These are phyloP conservation scores for Drosophila aff. DNA, from an alignment of 1,140 invertebrate species.

Conservation along the genomic window DNA sequence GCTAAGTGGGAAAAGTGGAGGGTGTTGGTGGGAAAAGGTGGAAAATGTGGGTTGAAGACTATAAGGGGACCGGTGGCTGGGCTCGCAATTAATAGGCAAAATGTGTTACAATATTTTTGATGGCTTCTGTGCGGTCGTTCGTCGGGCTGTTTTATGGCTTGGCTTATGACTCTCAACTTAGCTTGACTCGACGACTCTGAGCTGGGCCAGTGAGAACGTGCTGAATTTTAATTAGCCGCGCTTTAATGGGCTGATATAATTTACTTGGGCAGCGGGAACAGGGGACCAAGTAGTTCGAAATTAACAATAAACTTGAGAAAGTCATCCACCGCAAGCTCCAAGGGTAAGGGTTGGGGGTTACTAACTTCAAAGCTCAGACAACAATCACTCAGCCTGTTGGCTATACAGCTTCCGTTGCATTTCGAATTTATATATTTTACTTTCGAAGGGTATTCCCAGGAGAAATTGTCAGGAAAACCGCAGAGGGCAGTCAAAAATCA, in stretches of 20 bases:
- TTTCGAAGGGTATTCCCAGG: neutral
- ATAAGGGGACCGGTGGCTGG: slow-evolving; percentile 8
- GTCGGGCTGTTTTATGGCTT: slow-evolving; percentile 71
- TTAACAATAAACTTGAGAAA: slow-evolving; percentile 13
- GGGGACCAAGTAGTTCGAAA: slow-evolving; percentile 7
- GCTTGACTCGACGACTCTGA: slow-evolving; percentile 5
- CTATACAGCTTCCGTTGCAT: neutral
- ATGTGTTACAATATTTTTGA: slow-evolving; percentile 81
- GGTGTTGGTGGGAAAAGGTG: slow-evolving; percentile 17
- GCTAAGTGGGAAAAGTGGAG: neutral
- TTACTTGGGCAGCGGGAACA: slow-evolving; percentile 43
- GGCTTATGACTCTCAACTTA: slow-evolving; percentile 60
- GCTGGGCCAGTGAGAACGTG: slow-evolving; percentile 47
- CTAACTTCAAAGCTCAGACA: neutral
- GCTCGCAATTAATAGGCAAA: slow-evolving; percentile 75
- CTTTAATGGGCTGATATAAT: slow-evolving; percentile 64
- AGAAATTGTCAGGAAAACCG: slow-evolving; percentile 7
- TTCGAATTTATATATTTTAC: neutral
- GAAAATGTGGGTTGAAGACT: slow-evolving; percentile 24
- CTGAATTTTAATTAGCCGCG: slow-evolving; percentile 75
- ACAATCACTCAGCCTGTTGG: neutral
- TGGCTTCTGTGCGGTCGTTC: slow-evolving; percentile 57
- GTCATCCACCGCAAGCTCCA: neutral
- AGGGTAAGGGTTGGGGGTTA: neutral
- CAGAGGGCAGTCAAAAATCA: slow-evolving; percentile 22